Evolutionary conservation across 2,797 vertebrate species (phyloP), one percentile per base, ranked within the genome.

Genomic region (Enteromius afrohamiltoni): DNA sequence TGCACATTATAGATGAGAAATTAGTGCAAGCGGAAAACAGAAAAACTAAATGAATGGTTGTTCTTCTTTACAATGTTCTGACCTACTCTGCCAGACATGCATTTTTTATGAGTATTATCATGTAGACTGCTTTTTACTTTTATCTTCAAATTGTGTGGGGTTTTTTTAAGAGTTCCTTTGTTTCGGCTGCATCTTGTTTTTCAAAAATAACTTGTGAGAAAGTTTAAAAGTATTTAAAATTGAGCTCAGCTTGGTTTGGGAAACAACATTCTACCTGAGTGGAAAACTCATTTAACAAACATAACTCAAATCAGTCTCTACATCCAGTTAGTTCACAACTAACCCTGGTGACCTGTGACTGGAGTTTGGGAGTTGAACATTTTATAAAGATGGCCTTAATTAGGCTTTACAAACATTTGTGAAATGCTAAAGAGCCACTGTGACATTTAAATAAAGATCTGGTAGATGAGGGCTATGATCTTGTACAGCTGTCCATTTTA

Each of bases 381-480:
- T 14, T 14, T 51, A 58, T 55, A 77, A 78, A 53, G 64, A 60
- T 42, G n/a, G 65, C 40, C 31, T 58, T 76, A 71, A 83, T 76
- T 77, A 84, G 75, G 51, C 19, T 74, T 85, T 83, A 85, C 23
- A 37, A 73, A 49, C 60, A 74, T 77, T 77, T 19, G 58, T 68
- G 34, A 65, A 74, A 73, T 19, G 77, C 79, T 64, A 83, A 29
- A 88, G 10, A 71, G 71, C 83, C 69, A 81, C 40, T 83, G 67
- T 83, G 64, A 83, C 26, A 74, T 83, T 84, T 78, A 82, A 60
- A 84, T 37, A 55, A 53, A 81, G 55, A 79, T 73, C 83, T 79
- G 77, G n/a, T 65, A n/a, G 37, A 69, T 68, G 64, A 82, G 76
- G 51, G 75, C 70, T 58, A 62, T 79, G 78, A 83, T 79, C 78